Evolutionary conservation across 2,113 vertebrate genomes (phyloP).

Genomic region (Sigmodon hispidus): DNA sequence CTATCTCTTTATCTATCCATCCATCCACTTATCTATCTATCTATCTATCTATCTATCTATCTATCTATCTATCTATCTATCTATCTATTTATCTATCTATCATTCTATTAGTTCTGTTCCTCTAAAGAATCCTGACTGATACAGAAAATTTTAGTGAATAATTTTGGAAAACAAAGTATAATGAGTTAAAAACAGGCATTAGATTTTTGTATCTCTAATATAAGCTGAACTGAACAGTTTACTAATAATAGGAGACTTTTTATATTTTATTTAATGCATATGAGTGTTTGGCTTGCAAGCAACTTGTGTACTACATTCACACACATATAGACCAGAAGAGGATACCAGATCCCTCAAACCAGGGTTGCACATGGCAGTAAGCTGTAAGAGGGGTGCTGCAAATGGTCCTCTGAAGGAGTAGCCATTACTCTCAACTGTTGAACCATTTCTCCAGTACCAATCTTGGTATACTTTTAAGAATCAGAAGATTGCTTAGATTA

Average conservation of each 20-base stretch:
- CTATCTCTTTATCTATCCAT: no score
- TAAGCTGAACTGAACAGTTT: background rate
- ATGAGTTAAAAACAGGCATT: background rate
- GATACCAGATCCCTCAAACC: background rate
- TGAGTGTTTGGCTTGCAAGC: background rate
- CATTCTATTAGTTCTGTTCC: background rate
- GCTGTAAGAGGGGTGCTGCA: background rate
- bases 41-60: no score
- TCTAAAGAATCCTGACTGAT: background rate
- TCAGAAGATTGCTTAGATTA: background rate
- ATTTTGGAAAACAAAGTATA: background rate
- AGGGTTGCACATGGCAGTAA: background rate
- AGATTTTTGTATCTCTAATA: background rate
- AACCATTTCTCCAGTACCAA: background rate
- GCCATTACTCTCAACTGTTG: background rate
- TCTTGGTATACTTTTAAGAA: background rate
- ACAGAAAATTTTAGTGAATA: background rate
- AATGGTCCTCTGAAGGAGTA: background rate
- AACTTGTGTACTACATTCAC: background rate
- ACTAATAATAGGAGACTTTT: background rate
- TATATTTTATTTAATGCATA: background rate
- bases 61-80: no score
- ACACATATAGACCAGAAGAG: background rate
- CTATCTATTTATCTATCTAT: no score
- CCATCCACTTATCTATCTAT: no score